Evolutionary conservation across 2,888 invertebrate genomes (phyloP), one percentile per base, ranked within the genome.

Genomic region (Melitaea athalia): DNA sequence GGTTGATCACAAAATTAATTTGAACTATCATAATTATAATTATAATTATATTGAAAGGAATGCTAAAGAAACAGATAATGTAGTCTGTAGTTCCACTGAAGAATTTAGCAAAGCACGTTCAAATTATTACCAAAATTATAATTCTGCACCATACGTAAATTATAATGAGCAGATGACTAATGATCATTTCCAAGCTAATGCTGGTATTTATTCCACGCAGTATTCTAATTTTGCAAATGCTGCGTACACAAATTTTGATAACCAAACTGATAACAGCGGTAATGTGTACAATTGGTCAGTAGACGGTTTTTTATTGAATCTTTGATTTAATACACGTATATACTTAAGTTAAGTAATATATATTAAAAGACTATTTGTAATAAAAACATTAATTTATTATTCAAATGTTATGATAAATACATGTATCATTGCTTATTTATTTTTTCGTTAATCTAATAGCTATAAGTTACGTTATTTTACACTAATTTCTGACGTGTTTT

Each of bases 161-260:
- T 38, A 63, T 45, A 59, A 59, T 24, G 12, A 50, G 7, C 55
- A 49, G 10, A 17, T 62, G 38, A 15, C 45, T 60, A 61, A 50
- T 57, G 69, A 63, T 11, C 47, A 59, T 62, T 77, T 74, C 43
- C 66, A 53, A 31, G 74, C 74, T 17, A 81, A 83, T 64, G 68
- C 38, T 5, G 78, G 75, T 70, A 59, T 77, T 11, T 84, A 84
- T 70, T 82, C 83, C 15, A 83, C 85, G 3, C 77, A 83, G 60
- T 84, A 84, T 72, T 86, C 84, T 71, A 83, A 85, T 1, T 64
- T 45, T 52, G 68, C 74, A 63, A 67, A 52, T 4, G 52, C 67
- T 24, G 69, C 70, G 57, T 70, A 64, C 4, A 70, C 50, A 3
- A 53, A 68, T 43, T 55, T 57, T 24, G 57, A 68, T 57, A 49